Conservation (phyloP, 2,113 vertebrate species). For the Melanocharis versteri region DNA sequence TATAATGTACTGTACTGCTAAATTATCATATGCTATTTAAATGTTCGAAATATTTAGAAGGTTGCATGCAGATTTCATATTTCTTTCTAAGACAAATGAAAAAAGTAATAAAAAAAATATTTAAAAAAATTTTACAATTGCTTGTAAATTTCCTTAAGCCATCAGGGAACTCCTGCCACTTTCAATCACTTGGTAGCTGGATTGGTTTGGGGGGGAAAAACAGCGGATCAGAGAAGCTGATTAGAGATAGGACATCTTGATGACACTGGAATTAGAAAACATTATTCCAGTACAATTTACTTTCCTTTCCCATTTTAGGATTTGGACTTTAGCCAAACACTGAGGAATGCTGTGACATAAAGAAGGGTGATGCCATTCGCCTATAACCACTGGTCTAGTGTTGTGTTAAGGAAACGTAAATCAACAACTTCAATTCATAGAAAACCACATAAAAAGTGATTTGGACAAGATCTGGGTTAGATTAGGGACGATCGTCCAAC, state of each 20-base stretch:
- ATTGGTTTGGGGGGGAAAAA: background rate
- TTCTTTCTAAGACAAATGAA: conserved; percentile 80
- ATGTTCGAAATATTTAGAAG: conserved; percentile 78
- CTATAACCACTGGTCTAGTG: background rate
- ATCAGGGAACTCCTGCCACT: background rate
- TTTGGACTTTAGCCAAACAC: background rate
- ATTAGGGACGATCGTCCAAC: fast-evolving
- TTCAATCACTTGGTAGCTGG: background rate
- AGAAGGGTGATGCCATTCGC: background rate
- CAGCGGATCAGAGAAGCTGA: background rate
- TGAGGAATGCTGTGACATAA: background rate
- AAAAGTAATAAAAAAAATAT: conserved; percentile 79
- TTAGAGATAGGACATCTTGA: background rate
- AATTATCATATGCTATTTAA: conserved; percentile 85
- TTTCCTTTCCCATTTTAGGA: background rate
- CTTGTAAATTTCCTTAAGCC: background rate
- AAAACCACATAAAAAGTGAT: background rate
- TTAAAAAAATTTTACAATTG: conserved; percentile 24
- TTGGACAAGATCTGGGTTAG: background rate
- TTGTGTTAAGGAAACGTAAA: background rate
- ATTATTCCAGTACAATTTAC: background rate
- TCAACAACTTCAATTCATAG: background rate
- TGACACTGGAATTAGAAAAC: background rate
- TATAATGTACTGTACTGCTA: conserved; percentile 78
- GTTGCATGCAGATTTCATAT: conserved; percentile 83